Percentiles rank a stretch among this genome's conserved stretches.
Evolutionary conservation across 2,797 vertebrate species (phyloP).

Genomic region (Saxicola maurus): DNA sequence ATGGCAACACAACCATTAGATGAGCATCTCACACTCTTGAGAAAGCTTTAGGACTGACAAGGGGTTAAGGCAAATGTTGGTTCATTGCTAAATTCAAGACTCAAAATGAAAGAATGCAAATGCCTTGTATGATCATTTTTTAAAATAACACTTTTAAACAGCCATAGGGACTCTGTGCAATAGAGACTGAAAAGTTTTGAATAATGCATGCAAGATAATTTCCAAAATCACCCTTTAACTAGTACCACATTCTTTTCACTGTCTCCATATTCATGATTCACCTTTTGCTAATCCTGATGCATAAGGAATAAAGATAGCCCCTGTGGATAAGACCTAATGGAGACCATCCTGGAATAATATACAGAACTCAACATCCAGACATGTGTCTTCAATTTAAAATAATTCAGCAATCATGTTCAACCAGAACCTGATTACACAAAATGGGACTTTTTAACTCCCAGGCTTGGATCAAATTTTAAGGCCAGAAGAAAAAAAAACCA

Average conservation of each 20-base stretch:
- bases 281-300: constrained; percentile 67
- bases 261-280: constrained; percentile 71
- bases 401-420: constrained; percentile 85
- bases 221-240: constrained; percentile 72
- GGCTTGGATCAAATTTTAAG: constrained; percentile 79
- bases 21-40: constrained; percentile 67
- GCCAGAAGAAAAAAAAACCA: constrained; percentile 35
- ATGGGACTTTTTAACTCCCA: constrained; percentile 82
- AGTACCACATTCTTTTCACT: constrained; percentile 74
- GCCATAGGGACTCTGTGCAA: constrained; percentile 45
- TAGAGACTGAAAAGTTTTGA: constrained; percentile 65
- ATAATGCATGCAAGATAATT: constrained; percentile 77
- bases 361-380: constrained; percentile 70
- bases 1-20: constrained; percentile 62
- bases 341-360: constrained; percentile 81
- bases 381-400: constrained; percentile 85
- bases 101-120: constrained; percentile 65
- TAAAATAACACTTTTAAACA: constrained; percentile 68
- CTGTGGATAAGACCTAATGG: constrained; percentile 78
- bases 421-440: constrained; percentile 84
- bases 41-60: constrained; percentile 65
- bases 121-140: constrained; percentile 46
- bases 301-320: constrained; percentile 79
- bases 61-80: constrained; percentile 69
- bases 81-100: constrained; percentile 59